phyloP scores from a whole-genome alignment of 2,113 vertebrate species.

The Argyrosomus japonicus region DNA sequence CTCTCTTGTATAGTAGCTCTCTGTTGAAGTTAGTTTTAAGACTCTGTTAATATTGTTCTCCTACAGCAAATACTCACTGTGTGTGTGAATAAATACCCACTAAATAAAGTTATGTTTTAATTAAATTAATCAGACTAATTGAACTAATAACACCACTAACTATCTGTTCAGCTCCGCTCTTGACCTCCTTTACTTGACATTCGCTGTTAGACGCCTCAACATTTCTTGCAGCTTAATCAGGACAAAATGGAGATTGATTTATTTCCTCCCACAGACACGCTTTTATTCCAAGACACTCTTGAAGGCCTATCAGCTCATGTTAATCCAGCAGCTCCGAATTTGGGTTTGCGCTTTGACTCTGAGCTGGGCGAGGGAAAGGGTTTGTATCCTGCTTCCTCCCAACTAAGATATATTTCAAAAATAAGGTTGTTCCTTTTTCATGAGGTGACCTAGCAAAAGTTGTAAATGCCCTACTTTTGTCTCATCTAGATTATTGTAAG shows the following conservation, averaged over 20 bases:
- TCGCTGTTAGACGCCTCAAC: background rate
- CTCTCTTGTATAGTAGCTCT: background rate
- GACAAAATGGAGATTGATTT: conserved; percentile 15
- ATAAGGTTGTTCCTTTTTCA: conserved; percentile 8
- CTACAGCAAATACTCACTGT: too few relatives aligned
- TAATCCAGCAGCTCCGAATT: background rate
- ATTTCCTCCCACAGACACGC: background rate
- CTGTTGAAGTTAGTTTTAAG: background rate
- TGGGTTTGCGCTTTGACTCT: background rate
- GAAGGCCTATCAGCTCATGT: background rate
- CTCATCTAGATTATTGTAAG: conserved; percentile 4
- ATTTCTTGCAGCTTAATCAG: conserved; percentile 1
- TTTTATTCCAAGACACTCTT: background rate
- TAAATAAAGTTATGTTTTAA: background rate
- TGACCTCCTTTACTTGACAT: too few relatives aligned
- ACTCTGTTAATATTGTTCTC: background rate
- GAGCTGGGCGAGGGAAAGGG: background rate
- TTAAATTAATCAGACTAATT: background rate
- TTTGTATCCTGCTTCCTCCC: background rate
- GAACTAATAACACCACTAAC: background rate
- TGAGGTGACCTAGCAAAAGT: conserved; percentile 15
- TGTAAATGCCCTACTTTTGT: background rate
- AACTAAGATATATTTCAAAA: background rate
- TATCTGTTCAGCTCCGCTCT: background rate
- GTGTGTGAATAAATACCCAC: too few relatives aligned